phyloP scores from a whole-genome alignment of 92 coral and sea anemone species.

The Siderastrea radians region DNA sequence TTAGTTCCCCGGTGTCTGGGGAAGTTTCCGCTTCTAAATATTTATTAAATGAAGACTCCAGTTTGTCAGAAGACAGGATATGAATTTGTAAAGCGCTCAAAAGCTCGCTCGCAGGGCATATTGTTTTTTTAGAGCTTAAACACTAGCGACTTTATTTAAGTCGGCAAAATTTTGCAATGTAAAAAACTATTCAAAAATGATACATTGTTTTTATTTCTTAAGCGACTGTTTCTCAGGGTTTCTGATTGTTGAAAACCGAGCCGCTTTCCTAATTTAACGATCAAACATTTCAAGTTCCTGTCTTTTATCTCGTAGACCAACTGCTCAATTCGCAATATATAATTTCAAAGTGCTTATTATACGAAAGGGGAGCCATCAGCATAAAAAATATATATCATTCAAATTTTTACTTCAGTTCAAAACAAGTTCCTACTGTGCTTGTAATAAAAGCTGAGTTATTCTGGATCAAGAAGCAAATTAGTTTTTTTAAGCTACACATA shows the following conservation, averaged over 20 bases:
- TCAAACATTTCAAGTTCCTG: slow-evolving; percentile 36
- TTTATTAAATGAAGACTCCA: slow-evolving; percentile 85
- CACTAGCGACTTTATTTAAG: slow-evolving; percentile 31
- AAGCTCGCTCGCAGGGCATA: slow-evolving; percentile 43
- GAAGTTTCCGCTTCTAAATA: slow-evolving; percentile 88
- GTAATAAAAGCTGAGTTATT: slow-evolving; percentile 18
- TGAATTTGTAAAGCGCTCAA: slow-evolving; percentile 77
- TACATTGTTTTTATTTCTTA: slow-evolving; percentile 36
- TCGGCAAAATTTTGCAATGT: slow-evolving; percentile 31
- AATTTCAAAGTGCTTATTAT: slow-evolving; percentile 31
- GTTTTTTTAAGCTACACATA: background rate
- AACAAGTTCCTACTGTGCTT: slow-evolving; percentile 19
- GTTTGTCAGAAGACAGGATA: slow-evolving; percentile 86
- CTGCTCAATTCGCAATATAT: slow-evolving; percentile 43
- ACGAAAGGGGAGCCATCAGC: background rate
- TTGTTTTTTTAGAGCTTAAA: slow-evolving; percentile 33
- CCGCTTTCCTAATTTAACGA: slow-evolving; percentile 41
- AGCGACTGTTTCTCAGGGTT: slow-evolving; percentile 9
- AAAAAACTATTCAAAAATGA: slow-evolving; percentile 41
- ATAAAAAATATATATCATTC: background rate
- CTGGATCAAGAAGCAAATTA: slow-evolving; percentile 20
- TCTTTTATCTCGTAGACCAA: slow-evolving; percentile 15
- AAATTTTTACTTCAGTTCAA: slow-evolving; percentile 15
- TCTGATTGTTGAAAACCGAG: slow-evolving; percentile 11
- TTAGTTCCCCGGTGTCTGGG: slow-evolving; percentile 86